phyloP scores from a whole-genome alignment of 2,797 vertebrate species.

The Rhadinocentrus ornatus region DNA sequence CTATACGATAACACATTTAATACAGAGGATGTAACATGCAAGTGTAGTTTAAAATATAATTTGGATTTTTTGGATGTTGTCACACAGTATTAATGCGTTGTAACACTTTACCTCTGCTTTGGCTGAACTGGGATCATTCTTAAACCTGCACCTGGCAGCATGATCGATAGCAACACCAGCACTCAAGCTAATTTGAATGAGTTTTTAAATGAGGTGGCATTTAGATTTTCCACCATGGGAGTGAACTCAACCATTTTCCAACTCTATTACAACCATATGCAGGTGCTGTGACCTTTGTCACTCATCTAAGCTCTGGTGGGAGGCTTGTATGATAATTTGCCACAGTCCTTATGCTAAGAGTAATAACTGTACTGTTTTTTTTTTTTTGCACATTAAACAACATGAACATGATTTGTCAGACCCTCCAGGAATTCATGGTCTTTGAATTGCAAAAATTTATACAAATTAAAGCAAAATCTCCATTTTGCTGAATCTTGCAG shows the following conservation, averaged over 20 bases:
- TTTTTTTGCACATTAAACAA: conserved; percentile 23
- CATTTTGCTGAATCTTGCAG: background rate
- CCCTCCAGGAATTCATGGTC: conserved; percentile 18
- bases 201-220: conserved; percentile 59
- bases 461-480: background rate
- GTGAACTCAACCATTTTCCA: conserved; percentile 30
- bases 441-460: conserved; percentile 1
- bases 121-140: conserved; percentile 4
- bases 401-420: conserved; percentile 16
- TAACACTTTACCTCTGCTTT: background rate
- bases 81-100: background rate
- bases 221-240: conserved; percentile 43
- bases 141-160: conserved; percentile 40
- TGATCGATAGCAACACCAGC: conserved; percentile 52
- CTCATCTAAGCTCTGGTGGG: conserved; percentile 31
- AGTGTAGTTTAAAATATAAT: background rate
- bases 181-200: conserved; percentile 53
- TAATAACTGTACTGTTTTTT: conserved; percentile 9
- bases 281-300: conserved; percentile 56
- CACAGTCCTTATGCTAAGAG: conserved; percentile 21
- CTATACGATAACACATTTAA: background rate
- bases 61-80: background rate
- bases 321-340: conserved; percentile 40
- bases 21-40: background rate
- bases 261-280: conserved; percentile 52